Base-by-base conservation (phyloP, 1,140 invertebrate genomes). In the Agrilus planipennis region DNA sequence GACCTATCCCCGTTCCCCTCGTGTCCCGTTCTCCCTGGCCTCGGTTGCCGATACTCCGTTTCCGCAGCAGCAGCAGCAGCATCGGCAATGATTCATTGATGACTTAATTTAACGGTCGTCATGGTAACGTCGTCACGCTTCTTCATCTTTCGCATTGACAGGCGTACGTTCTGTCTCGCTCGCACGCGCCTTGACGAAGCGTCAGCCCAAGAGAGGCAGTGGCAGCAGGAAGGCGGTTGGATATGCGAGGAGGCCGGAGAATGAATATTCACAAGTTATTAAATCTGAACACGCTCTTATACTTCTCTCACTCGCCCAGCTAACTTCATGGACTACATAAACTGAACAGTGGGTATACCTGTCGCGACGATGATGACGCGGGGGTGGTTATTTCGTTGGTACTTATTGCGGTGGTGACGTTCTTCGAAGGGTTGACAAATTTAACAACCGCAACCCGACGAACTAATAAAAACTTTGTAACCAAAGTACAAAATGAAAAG, bases 261-360 rank as follows among this genome's bases (percentile, higher is more conserved):
- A 57, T 57, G 54, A 57, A 57, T 57, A 57, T 57, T 57, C 54
- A 57, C 53, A 52, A 57, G 52, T 54, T 57, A 57, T 57, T 57
- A 57, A 55, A 57, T 51, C 51, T 44, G 46, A 45, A 53, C 53
- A 50, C 47, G 50, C 47, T 52, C 46, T 50, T 50, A 50, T 46
- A 37, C 47, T 49, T 41, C n/a, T n/a, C n/a, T n/a, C n/a, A n/a
- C n/a, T n/a, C n/a, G n/a, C n/a, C n/a, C n/a, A n/a, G n/a, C n/a
- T n/a, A n/a, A n/a, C n/a, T n/a, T n/a, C n/a, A n/a, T n/a, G n/a
- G n/a, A n/a, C n/a, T n/a, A n/a, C n/a, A n/a, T n/a, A n/a, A n/a
- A n/a, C n/a, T n/a, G n/a, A n/a, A n/a, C n/a, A n/a, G n/a, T n/a
- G n/a, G n/a, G n/a, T n/a, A n/a, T n/a, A n/a, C n/a, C n/a, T n/a